phyloP scores from a whole-genome alignment of 2,113 vertebrate genomes.

The Chamaea fasciata region DNA sequence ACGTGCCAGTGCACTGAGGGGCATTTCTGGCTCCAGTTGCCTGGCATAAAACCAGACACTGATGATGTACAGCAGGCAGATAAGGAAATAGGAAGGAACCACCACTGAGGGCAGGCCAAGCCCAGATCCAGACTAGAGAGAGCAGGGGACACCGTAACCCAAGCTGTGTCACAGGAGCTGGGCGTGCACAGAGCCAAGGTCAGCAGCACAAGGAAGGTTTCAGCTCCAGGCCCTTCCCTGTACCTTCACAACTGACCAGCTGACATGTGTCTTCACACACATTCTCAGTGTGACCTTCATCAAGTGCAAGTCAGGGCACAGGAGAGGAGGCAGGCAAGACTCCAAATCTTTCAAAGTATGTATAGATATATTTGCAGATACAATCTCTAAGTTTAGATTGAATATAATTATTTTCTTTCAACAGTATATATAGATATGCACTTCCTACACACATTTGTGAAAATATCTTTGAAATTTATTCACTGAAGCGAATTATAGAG shows the following conservation, averaged over 20 bases:
- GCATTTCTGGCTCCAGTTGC: neutral
- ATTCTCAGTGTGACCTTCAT: neutral
- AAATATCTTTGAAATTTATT: conserved; percentile 65
- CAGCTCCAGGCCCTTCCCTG: fast-evolving
- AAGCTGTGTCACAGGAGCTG: neutral
- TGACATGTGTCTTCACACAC: neutral
- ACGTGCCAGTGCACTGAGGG: neutral
- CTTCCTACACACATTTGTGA: conserved; percentile 20
- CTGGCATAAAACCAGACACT: neutral
- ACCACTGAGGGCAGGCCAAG: neutral
- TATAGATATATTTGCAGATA: neutral
- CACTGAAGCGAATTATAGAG: conserved; percentile 66
- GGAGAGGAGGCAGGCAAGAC: neutral
- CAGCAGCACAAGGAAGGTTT: neutral
- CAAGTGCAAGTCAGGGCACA: neutral
- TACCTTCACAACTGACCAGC: neutral
- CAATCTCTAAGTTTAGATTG: neutral
- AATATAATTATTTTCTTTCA: neutral
- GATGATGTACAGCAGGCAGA: neutral
- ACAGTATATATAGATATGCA: neutral
- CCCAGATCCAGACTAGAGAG: neutral
- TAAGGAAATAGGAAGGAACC: neutral
- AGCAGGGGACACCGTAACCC: fast-evolving
- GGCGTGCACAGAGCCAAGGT: neutral
- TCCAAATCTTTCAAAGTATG: neutral